Evolutionary conservation across 2,113 vertebrate genomes (phyloP).

Genomic region (Trogon surrucura): DNA sequence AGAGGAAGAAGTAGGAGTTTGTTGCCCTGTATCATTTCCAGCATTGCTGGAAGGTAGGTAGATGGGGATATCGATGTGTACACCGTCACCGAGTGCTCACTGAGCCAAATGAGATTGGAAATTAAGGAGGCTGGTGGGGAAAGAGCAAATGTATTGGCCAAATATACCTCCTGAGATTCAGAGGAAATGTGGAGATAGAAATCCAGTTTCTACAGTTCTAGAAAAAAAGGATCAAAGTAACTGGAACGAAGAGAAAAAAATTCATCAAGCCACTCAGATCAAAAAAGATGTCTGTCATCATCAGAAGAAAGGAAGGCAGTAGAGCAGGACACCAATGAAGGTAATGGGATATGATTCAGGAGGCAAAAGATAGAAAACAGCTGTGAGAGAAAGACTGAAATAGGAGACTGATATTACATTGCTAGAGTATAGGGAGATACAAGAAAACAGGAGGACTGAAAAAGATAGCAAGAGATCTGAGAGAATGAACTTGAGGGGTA

Average conservation of each 20-base stretch:
- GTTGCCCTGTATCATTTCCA: neutral
- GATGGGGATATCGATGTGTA: neutral
- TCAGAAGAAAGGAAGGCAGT: neutral
- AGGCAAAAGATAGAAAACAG: neutral
- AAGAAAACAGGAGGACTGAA: neutral
- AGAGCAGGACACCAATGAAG: neutral
- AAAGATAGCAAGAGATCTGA: neutral
- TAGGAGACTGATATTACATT: neutral
- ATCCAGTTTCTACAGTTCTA: neutral
- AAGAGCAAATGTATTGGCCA: neutral
- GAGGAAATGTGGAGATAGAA: neutral
- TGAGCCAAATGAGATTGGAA: neutral
- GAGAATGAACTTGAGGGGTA: neutral
- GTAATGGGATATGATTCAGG: neutral
- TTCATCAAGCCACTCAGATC: neutral
- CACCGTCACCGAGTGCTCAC: neutral
- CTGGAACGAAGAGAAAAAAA: neutral
- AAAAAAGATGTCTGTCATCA: neutral
- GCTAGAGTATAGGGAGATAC: neutral
- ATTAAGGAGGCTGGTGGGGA: neutral
- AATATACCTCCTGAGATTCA: neutral
- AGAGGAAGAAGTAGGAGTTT: neutral
- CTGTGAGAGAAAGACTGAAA: neutral
- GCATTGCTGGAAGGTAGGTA: neutral
- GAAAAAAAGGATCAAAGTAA: neutral